A percentile compares a stretch with the other conserved stretches of the same genome.
Evolutionary conservation across 2,113 vertebrate genomes (phyloP).

Genomic region (Ptilorrhoa leucosticta): DNA sequence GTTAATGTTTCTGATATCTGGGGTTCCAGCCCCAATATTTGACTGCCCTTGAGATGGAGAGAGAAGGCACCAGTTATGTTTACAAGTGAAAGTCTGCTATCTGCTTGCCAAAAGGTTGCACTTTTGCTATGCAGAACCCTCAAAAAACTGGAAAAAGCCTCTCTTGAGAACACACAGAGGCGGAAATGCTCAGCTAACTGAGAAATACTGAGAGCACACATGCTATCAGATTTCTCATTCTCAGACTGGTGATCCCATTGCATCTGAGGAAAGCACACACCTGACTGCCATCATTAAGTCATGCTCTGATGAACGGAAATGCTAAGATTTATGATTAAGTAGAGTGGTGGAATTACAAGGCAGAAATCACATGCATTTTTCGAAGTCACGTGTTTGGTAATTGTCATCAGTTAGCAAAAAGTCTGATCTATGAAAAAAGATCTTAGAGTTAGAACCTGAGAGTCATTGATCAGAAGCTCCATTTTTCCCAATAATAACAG

Average conservation of each 20-base stretch:
- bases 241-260: neutral
- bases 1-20: neutral
- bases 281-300: neutral
- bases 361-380: neutral
- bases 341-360: neutral
- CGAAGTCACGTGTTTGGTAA: neutral
- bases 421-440: neutral
- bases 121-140: neutral
- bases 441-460: neutral
- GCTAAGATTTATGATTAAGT: neutral
- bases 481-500: neutral
- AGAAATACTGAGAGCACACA: neutral
- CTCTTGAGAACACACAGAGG: neutral
- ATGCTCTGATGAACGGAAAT: neutral
- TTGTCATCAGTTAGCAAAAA: neutral
- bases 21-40: neutral
- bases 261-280: neutral
- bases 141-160: neutral
- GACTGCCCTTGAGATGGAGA: neutral
- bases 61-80: neutral
- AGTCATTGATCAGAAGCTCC: neutral
- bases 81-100: neutral
- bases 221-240: neutral
- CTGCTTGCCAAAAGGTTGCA: neutral
- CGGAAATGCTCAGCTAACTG: neutral